Evolutionary conservation across 2,113 vertebrate genomes (phyloP).

Genomic region (Crotalus tigris): DNA sequence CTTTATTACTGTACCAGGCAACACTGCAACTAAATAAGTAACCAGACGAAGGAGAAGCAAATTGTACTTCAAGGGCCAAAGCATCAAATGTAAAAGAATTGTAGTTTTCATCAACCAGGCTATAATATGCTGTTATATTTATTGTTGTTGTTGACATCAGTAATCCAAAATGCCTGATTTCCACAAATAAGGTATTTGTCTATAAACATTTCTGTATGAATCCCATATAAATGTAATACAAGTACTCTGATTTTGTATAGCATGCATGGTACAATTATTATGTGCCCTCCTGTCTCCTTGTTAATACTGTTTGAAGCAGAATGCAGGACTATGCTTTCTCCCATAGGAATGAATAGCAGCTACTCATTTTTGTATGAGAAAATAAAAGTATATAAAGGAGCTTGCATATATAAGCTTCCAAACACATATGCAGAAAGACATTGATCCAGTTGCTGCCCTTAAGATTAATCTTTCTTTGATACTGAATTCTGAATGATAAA

Average conservation of each 20-base stretch:
- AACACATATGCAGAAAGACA: background rate
- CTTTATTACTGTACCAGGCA: conserved; percentile 53
- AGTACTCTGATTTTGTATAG: background rate
- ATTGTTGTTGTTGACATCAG: background rate
- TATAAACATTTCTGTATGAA: background rate
- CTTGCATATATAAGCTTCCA: background rate
- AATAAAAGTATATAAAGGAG: background rate
- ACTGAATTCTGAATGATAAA: background rate
- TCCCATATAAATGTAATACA: background rate
- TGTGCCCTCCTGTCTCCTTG: background rate
- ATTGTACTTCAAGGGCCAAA: conserved; percentile 32
- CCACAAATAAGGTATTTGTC: background rate
- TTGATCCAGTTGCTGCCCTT: background rate
- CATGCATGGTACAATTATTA: background rate
- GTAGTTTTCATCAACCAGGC: background rate
- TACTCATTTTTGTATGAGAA: background rate
- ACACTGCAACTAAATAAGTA: conserved; percentile 54
- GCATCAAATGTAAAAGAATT: conserved; percentile 1
- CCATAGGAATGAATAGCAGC: background rate
- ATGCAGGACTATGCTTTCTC: background rate
- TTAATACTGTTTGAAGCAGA: background rate
- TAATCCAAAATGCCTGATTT: background rate
- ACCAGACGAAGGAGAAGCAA: conserved; percentile 30
- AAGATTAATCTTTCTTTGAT: background rate
- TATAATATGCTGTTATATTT: background rate